These are phyloP conservation scores for cattle (Bos taurus) DNA, from an alignment of 2,113 vertebrate species.

Conservation along the genomic window DNA sequence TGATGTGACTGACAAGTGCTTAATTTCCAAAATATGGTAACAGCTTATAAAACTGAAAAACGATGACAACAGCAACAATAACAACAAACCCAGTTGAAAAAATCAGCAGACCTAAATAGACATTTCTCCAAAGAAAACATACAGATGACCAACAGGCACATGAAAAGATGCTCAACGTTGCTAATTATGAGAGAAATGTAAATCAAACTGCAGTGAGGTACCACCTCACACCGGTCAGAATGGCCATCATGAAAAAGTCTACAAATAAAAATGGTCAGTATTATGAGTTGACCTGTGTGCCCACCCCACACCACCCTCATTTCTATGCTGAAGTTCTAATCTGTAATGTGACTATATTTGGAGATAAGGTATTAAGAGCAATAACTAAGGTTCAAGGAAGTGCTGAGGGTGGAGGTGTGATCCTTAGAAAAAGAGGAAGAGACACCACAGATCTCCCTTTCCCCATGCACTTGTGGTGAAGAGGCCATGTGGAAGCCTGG, in stretches of 20 bases:
- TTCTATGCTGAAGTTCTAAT: neutral
- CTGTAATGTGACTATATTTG: neutral
- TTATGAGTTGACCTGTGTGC: neutral
- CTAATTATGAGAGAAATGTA: neutral
- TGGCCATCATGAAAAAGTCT: neutral
- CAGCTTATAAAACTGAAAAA: neutral
- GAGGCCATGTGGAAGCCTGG: neutral
- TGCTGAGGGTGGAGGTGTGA: too few relatives aligned
- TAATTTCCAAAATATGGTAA: neutral
- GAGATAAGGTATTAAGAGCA: neutral
- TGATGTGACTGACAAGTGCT: neutral
- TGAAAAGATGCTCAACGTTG: neutral
- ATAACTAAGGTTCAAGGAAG: neutral
- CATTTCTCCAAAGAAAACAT: neutral
- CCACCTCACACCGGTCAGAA: neutral
- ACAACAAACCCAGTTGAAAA: neutral
- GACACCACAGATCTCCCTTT: neutral
- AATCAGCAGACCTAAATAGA: neutral
- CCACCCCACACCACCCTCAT: neutral
- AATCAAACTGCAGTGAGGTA: neutral
- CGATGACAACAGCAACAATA: neutral
- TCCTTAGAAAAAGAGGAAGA: neutral
- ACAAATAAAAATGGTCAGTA: neutral
- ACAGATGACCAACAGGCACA: neutral
- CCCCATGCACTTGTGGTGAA: rapidly evolving